Conservation (phyloP, 2,797 vertebrate genomes). For the Neostethus bicornis region DNA sequence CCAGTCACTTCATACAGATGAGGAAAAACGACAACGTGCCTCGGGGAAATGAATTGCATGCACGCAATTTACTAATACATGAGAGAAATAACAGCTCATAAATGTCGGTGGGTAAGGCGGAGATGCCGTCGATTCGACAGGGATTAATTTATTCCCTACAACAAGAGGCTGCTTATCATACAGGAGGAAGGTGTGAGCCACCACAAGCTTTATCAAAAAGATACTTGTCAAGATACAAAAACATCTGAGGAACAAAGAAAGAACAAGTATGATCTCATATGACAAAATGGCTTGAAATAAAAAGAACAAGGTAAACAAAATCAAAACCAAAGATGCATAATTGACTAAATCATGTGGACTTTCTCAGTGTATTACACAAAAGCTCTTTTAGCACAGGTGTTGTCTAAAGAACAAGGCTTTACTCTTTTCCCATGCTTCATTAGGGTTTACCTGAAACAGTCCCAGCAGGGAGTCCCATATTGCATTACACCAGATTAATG, state of each 20-base stretch:
- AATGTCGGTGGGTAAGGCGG: slow-evolving; percentile 53
- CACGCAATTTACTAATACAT: slow-evolving; percentile 74
- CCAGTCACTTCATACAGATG: slow-evolving; percentile 62
- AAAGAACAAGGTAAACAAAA: slow-evolving; percentile 18
- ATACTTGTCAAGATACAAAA: slow-evolving; percentile 12
- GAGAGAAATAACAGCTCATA: slow-evolving; percentile 67
- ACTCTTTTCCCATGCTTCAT: slow-evolving; percentile 31
- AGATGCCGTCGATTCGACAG: slow-evolving; percentile 50
- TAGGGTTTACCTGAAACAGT: slow-evolving; percentile 37
- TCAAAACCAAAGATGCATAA: slow-evolving; percentile 11
- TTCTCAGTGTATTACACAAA: not conserved
- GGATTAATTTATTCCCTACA: slow-evolving; percentile 58
- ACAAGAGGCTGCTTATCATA: slow-evolving; percentile 37
- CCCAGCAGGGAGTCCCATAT: slow-evolving; percentile 40
- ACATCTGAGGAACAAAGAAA: slow-evolving; percentile 5
- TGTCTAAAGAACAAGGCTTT: slow-evolving; percentile 14
- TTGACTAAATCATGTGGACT: not conserved
- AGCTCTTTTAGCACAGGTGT: not conserved
- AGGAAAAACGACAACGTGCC: slow-evolving; percentile 72
- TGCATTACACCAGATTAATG: slow-evolving; percentile 54
- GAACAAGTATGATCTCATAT: not conserved
- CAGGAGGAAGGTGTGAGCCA: slow-evolving; percentile 28
- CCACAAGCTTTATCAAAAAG: slow-evolving; percentile 17
- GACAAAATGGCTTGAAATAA: slow-evolving; percentile 6
- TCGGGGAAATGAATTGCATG: slow-evolving; percentile 71